A percentile compares a stretch with the other conserved stretches of the same genome.
These are phyloP conservation scores for Acromyrmex charruanus DNA, from an alignment of 1,140 invertebrate genomes.

Conservation along the genomic window DNA sequence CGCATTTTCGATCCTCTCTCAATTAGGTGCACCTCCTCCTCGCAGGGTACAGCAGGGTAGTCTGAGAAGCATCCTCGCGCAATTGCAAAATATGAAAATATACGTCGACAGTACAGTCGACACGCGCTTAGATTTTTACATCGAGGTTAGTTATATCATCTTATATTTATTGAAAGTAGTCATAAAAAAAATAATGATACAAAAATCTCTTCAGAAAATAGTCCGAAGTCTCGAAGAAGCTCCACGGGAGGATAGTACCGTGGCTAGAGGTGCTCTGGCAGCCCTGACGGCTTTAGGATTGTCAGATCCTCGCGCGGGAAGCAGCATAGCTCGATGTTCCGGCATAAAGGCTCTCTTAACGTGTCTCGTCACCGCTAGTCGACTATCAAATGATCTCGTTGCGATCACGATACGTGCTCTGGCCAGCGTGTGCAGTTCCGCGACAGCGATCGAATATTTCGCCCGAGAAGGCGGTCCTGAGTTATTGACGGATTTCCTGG, in stretches of 20 bases:
- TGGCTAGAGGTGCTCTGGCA: constrained; percentile 83
- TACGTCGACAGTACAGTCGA: constrained; percentile 79
- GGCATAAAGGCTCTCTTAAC: constrained; percentile 88
- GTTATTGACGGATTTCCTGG: constrained; percentile 88
- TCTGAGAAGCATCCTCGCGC: constrained; percentile 73
- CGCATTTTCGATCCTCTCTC: constrained; percentile 79
- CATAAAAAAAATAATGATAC: no score
- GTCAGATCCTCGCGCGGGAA: constrained; percentile 88
- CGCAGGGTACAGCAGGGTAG: constrained; percentile 80
- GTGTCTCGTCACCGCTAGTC: constrained; percentile 73
- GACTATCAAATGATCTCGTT: constrained; percentile 86
- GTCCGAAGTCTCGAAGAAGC: constrained; percentile 82
- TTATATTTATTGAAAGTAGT: constrained; percentile 4
- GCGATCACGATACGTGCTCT: constrained; percentile 88
- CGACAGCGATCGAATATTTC: constrained; percentile 88
- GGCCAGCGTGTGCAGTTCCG: constrained; percentile 89
- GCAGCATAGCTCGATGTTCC: constrained; percentile 88
- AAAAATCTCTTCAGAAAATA: constrained; percentile 77
- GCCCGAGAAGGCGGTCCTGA: constrained; percentile 89
- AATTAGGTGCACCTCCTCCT: constrained; percentile 80
- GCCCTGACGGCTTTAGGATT: constrained; percentile 85
- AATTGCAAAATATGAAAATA: constrained; percentile 78
- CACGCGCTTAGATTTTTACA: constrained; percentile 83
- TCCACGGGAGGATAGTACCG: constrained; percentile 76
- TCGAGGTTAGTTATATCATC: constrained; percentile 78